Base-by-base conservation (phyloP, 2,113 vertebrate species). In the Tor tambroides region DNA sequence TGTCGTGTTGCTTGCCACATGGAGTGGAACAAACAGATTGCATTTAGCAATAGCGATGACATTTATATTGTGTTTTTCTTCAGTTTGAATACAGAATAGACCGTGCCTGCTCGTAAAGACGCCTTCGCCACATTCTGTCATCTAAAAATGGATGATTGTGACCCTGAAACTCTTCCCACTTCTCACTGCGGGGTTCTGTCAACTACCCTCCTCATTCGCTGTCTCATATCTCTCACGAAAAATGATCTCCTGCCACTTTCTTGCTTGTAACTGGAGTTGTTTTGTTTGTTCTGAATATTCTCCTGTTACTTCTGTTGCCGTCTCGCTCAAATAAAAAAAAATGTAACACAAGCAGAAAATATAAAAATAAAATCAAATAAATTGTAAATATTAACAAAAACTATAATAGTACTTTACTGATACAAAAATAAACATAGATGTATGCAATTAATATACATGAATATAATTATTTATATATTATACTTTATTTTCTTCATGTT, bases 11-110 rank as follows among this genome's bases (percentile, higher is more conserved):
- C 84, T 84, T 30, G 88, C 84, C 56, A n/a, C 2, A 72, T 80
- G 46, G 89, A 88, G 83, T 67, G 32, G 86, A 86, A 69, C 87
- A 72, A 91, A 76, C 91, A 91, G 84, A 90, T 90, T 91, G 89
- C 65, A 32, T 90, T 89, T 82, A 89, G 89, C 82, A 0, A 86
- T 83, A 84, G 77, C 80, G n/a, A 77, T 91, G 91, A 92, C 91
- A 90, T 92, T 94, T 92, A 88, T 80, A 82, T 88, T 87, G 82
- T 78, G 81, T 87, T 86, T 56, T 26, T 71, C 38, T 41, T 51
- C 12, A 38, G 82, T 80, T 87, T 80, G 74, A 61, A 89, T 84
- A 71, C 79, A 65, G 63, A 76, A 51, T 30, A 79, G 78, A 59
- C 21, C 56, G 43, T 71, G 38, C 56, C 30, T 51, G 51, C 76